A percentile compares a stretch with the other conserved stretches of the same genome.
phyloP scores from a whole-genome alignment of 2,113 vertebrate species.

The Nothocercus nigrocapillus region DNA sequence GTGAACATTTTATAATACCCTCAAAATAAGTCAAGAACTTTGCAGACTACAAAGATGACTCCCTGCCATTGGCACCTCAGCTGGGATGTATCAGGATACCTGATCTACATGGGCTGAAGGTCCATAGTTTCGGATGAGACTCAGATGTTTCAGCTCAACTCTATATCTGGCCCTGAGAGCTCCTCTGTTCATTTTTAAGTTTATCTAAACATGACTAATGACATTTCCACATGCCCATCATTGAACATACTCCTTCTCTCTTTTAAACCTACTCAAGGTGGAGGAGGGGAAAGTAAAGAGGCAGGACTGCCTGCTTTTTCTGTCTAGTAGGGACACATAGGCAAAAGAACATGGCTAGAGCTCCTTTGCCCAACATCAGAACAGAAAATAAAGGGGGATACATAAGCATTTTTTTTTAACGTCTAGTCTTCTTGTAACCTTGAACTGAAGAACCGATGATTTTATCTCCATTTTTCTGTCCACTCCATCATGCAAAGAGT shows the following conservation, averaged over 20 bases:
- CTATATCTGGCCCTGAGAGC: background rate
- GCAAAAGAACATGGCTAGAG: background rate
- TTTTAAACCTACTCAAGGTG: background rate
- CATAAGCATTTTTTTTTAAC: constrained; percentile 29
- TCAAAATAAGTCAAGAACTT: background rate
- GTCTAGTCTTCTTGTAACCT: constrained; percentile 52
- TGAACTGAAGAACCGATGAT: constrained; percentile 58
- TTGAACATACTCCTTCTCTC: background rate
- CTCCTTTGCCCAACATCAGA: background rate
- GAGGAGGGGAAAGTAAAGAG: background rate
- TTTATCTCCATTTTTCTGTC: constrained; percentile 65
- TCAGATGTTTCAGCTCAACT: constrained; percentile 51
- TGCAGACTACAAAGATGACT: background rate
- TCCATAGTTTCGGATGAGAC: background rate
- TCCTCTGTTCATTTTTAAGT: constrained; percentile 28
- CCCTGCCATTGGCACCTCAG: background rate
- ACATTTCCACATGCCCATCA: constrained; percentile 1
- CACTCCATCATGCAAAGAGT: constrained; percentile 69
- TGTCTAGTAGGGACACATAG: background rate
- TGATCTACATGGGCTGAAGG: background rate
- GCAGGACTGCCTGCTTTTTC: background rate
- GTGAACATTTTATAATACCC: background rate
- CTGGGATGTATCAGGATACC: background rate
- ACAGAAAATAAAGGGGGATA: constrained; percentile 25
- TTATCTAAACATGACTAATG: constrained; percentile 26